phyloP scores from a whole-genome alignment of 2,113 vertebrate species.

The Oreochromis spilurus region DNA sequence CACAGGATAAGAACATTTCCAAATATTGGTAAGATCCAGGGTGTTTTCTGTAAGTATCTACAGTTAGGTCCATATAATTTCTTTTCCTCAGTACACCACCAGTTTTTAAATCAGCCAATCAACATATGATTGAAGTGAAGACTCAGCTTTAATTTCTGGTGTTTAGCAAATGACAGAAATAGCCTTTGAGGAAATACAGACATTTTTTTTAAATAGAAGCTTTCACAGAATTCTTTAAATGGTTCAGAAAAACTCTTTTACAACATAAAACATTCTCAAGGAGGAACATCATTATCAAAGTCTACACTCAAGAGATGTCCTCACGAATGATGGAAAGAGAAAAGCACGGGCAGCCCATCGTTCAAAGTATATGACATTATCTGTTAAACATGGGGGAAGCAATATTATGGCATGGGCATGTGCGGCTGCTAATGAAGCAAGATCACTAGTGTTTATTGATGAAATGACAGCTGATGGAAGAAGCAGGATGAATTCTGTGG shows the following conservation, averaged over 20 bases:
- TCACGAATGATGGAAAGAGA: not conserved
- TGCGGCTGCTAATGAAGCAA: not conserved
- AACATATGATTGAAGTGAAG: not conserved
- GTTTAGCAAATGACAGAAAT: not conserved
- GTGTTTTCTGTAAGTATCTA: not conserved
- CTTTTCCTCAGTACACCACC: not conserved
- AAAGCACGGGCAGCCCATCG: not conserved
- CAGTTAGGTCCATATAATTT: not conserved
- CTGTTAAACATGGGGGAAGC: not conserved
- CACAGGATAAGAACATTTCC: not conserved
- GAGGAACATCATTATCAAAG: not conserved
- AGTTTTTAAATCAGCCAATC: not conserved
- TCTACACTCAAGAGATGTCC: not conserved
- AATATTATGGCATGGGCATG: not conserved
- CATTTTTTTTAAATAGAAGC: not conserved
- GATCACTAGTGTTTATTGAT: not conserved
- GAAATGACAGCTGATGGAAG: not conserved
- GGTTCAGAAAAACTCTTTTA: not conserved
- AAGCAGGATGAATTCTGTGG: not conserved
- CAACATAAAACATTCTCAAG: not conserved
- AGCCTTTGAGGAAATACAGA: not conserved
- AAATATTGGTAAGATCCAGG: not conserved
- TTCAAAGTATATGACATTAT: not conserved
- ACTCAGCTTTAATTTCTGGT: not conserved
- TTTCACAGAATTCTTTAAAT: not conserved